A percentile compares a stretch with the other conserved stretches of the same genome.
Conservation (phyloP, 1,140 invertebrate genomes). For the Leptinotarsa defecta region DNA sequence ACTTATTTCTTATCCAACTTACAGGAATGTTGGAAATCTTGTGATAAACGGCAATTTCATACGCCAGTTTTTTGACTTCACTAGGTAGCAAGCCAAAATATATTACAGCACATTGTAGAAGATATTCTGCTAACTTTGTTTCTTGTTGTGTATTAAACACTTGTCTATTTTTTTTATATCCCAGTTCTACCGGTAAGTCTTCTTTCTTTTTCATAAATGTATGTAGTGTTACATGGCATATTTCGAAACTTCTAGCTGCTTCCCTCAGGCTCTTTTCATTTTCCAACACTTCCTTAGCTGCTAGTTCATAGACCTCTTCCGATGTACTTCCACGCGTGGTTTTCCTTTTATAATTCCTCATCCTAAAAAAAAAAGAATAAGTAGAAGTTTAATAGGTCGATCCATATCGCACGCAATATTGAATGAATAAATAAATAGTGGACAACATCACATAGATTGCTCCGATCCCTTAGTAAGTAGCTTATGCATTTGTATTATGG, state of each 20-base stretch:
- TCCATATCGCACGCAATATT: no score
- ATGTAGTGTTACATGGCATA: not conserved
- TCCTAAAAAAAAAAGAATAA: no score
- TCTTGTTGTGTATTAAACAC: slow-evolving; percentile 6
- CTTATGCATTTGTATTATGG: no score
- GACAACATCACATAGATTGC: no score
- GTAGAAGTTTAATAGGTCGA: no score
- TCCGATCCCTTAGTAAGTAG: no score
- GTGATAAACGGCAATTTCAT: slow-evolving; percentile 1
- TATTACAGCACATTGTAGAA: slow-evolving; percentile 33
- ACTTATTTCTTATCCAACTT: slow-evolving; percentile 15
- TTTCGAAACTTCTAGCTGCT: not conserved
- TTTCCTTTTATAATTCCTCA: no score
- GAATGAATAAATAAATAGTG: no score
- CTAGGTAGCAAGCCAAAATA: slow-evolving; percentile 7
- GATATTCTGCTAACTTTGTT: not conserved
- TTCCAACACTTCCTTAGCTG: not conserved
- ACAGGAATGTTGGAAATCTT: slow-evolving; percentile 10
- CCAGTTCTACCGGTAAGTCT: not conserved
- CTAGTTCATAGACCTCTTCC: not conserved
- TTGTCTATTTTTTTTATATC: slow-evolving; percentile 11
- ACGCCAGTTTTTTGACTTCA: slow-evolving; percentile 19
- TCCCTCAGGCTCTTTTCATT: not conserved
- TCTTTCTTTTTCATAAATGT: slow-evolving; percentile 13
- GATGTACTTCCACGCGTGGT: no score